Conservation (phyloP, 2,113 vertebrate species). For the Petaurus breviceps region DNA sequence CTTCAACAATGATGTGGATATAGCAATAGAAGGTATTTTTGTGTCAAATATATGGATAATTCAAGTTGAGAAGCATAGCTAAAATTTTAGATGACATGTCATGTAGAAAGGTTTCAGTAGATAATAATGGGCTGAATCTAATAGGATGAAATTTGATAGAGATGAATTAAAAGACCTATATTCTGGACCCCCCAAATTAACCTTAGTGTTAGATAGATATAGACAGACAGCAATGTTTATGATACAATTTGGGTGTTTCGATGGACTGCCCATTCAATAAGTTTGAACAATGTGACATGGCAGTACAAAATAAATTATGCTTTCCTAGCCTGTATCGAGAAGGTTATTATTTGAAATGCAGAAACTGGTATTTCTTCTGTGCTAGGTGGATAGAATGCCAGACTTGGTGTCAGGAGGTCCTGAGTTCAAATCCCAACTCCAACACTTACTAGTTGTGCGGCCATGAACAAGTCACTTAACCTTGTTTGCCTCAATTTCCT, state of each 20-base stretch:
- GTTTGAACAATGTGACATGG: background rate
- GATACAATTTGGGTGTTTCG: background rate
- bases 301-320: background rate
- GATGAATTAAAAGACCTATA: background rate
- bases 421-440: background rate
- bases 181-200: background rate
- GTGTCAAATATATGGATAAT: background rate
- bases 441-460: background rate
- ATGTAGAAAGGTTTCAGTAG: background rate
- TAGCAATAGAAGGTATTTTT: background rate
- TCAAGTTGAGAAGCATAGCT: background rate
- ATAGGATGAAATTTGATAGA: too few relatives aligned
- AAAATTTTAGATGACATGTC: background rate
- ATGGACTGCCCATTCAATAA: background rate
- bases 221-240: background rate
- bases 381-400: background rate
- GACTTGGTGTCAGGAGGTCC: background rate
- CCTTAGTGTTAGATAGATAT: background rate
- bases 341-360: background rate
- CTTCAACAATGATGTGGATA: background rate
- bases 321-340: background rate
- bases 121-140: background rate
- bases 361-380: background rate
- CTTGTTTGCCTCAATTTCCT: background rate
- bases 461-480: background rate